These are phyloP conservation scores for Triplophysa dalaica DNA, from an alignment of 2,113 vertebrate genomes.

Conservation along the genomic window DNA sequence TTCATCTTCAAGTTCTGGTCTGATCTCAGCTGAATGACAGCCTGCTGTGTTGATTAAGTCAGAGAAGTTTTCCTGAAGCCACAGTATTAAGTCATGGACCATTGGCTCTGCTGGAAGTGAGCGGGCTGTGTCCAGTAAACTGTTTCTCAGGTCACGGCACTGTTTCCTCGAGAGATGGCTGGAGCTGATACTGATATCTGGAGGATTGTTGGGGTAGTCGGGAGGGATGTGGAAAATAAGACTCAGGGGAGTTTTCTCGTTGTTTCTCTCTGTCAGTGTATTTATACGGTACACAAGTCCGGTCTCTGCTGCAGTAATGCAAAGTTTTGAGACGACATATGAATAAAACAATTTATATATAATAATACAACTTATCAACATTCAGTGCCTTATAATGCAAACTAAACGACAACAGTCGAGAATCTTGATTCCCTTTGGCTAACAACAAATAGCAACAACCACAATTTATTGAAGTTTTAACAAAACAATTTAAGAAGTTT, in stretches of 20 bases:
- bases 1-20: background rate
- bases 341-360: background rate
- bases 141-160: constrained; percentile 68
- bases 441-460: background rate
- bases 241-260: constrained; percentile 63
- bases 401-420: background rate
- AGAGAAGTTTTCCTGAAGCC: constrained; percentile 77
- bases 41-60: constrained; percentile 36
- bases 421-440: too few species aligned
- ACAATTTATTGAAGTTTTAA: too few species aligned
- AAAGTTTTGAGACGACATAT: background rate
- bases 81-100: constrained; percentile 80
- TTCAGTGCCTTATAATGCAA: background rate
- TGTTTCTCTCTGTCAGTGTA: constrained; percentile 65
- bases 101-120: constrained; percentile 76
- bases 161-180: constrained; percentile 77
- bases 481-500: too few species aligned
- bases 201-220: constrained; percentile 74
- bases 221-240: constrained; percentile 79
- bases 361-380: background rate
- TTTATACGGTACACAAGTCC: constrained; percentile 79
- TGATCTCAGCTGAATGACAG: background rate
- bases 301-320: constrained; percentile 64
- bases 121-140: constrained; percentile 74
- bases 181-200: constrained; percentile 78